phyloP scores from a whole-genome alignment of 2,113 vertebrate species.

The Falcunculus frontatus region DNA sequence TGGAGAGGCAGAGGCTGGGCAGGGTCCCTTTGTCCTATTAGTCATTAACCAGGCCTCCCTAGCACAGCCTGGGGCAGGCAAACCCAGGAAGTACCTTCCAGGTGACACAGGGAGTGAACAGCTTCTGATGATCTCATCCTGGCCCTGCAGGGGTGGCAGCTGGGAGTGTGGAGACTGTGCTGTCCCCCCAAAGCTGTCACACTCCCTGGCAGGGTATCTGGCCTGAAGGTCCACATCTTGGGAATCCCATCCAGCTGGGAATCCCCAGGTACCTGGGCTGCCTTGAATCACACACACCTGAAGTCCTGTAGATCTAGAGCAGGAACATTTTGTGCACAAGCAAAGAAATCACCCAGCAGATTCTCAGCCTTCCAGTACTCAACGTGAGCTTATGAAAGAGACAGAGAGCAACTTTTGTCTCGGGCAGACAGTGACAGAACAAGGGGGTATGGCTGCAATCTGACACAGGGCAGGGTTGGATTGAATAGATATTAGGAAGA shows the following conservation, averaged over 20 bases:
- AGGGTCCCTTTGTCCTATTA: not conserved
- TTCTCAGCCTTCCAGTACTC: not conserved
- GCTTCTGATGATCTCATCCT: not conserved
- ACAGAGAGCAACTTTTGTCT: not conserved
- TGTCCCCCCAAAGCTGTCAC: accelerated
- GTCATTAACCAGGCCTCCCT: not conserved
- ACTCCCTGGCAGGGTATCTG: not conserved
- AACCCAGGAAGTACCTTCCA: not conserved
- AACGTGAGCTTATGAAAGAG: not conserved
- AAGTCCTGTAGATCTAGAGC: not conserved
- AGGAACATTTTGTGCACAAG: accelerated
- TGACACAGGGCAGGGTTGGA: not conserved
- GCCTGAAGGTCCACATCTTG: accelerated
- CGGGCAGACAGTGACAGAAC: not conserved
- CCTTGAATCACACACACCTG: not conserved
- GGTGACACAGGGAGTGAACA: not conserved
- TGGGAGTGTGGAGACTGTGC: accelerated
- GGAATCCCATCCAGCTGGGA: not conserved
- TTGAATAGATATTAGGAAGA: not conserved
- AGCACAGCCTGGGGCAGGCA: not conserved
- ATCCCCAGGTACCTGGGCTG: not conserved
- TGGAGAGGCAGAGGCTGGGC: not conserved
- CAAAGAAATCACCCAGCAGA: not conserved
- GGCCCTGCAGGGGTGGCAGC: not conserved
- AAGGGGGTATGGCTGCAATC: not conserved